Evolutionary conservation across 2,888 invertebrate genomes (phyloP).

Genomic region (Spatulosminthurus flaviceps): DNA sequence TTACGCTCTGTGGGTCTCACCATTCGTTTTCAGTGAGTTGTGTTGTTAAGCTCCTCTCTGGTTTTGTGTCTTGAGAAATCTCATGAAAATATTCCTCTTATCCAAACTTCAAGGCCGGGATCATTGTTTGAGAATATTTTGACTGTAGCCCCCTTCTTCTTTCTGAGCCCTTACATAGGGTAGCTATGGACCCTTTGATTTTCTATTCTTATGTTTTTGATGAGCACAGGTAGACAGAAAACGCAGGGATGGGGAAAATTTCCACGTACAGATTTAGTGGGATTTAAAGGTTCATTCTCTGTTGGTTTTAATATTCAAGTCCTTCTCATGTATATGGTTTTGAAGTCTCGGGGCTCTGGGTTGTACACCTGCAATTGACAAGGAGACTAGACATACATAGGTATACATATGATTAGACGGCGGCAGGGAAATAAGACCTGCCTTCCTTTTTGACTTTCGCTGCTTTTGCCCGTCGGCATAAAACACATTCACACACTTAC

Average conservation of each 20-base stretch:
- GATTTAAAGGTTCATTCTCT: constrained; percentile 29
- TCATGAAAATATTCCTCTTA: constrained; percentile 38
- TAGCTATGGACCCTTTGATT: constrained; percentile 33
- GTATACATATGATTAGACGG: constrained; percentile 18
- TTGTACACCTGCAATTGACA: constrained; percentile 42
- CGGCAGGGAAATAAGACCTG: constrained; percentile 34
- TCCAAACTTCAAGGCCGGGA: constrained; percentile 51
- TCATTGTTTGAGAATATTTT: constrained; percentile 48
- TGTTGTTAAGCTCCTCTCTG: constrained; percentile 27
- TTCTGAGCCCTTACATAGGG: not conserved
- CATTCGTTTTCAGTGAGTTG: not conserved
- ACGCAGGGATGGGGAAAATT: constrained; percentile 11
- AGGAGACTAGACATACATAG: constrained; percentile 21
- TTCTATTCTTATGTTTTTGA: constrained; percentile 24
- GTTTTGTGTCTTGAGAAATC: constrained; percentile 42
- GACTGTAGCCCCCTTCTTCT: constrained; percentile 1
- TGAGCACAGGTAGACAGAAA: constrained; percentile 27
- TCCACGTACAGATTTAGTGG: not conserved
- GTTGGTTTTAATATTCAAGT: constrained; percentile 22
- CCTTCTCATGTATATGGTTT: constrained; percentile 4
- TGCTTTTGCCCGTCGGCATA: constrained; percentile 41
- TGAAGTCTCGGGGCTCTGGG: constrained; percentile 1
- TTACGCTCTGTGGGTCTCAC: constrained; percentile 9
- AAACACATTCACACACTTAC: constrained; percentile 33
- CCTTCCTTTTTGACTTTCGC: constrained; percentile 44